These are phyloP conservation scores for Meloidogyne floridensis DNA, from an alignment of 1,140 invertebrate species.

Conservation along the genomic window DNA sequence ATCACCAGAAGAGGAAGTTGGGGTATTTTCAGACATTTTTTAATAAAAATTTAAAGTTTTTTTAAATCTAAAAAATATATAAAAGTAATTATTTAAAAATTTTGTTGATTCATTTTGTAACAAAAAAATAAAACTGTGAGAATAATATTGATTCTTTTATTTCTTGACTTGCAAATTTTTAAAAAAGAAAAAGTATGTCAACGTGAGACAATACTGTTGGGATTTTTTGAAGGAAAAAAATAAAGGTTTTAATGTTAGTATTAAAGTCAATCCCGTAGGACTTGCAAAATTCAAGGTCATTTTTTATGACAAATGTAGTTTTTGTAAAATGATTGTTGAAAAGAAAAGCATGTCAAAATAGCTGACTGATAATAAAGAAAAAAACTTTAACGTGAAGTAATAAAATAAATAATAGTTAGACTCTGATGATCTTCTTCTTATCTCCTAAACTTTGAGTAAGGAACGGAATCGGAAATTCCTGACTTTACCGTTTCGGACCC, in stretches of 20 bases:
- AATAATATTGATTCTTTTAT: constrained; percentile 2
- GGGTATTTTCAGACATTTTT: constrained; percentile 23
- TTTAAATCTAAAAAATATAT: neutral
- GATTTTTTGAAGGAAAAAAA: neutral
- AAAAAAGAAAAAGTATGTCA: neutral
- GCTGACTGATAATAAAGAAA: too few species aligned
- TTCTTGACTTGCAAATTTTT: neutral
- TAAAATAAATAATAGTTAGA: too few species aligned
- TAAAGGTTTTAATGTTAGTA: neutral
- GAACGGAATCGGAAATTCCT: too few species aligned
- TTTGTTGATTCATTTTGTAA: neutral
- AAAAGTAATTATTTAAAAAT: neutral
- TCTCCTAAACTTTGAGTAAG: too few species aligned
- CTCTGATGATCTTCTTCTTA: too few species aligned
- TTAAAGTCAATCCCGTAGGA: neutral
- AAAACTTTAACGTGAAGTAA: too few species aligned
- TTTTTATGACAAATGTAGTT: neutral
- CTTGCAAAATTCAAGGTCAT: neutral
- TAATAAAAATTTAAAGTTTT: neutral
- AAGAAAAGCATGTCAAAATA: too few species aligned
- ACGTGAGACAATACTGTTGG: neutral
- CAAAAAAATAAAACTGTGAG: neutral
- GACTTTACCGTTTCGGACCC: too few species aligned
- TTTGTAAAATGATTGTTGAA: too few species aligned
- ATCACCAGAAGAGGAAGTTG: constrained; percentile 25